phyloP scores from a whole-genome alignment of 1,140 invertebrate species.

The Stenopsyche tienmushanensis region DNA sequence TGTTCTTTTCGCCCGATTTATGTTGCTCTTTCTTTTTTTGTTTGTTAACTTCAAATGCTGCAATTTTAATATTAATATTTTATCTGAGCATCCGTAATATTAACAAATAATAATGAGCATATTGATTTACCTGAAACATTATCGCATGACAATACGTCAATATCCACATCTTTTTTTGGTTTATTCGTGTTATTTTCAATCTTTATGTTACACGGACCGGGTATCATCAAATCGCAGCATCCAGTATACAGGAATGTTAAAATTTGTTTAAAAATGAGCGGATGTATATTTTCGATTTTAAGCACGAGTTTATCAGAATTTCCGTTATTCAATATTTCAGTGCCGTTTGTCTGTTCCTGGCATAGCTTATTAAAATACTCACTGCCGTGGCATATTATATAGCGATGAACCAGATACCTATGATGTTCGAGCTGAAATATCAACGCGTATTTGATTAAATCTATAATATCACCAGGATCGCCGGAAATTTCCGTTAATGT shows the following conservation, averaged over 20 bases:
- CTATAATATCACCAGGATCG: too few relatives aligned
- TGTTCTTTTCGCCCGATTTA: conserved; percentile 20
- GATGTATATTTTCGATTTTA: conserved; percentile 55
- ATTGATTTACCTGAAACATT: conserved; percentile 36
- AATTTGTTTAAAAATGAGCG: conserved; percentile 65
- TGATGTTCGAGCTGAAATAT: conserved; percentile 53
- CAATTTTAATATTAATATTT: conserved; percentile 1
- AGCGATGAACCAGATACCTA: conserved; percentile 65
- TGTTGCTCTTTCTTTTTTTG: conserved; percentile 43
- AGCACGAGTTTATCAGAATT: conserved; percentile 45
- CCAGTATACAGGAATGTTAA: conserved; percentile 68
- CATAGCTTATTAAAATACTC: conserved; percentile 51
- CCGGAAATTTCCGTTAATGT: too few relatives aligned
- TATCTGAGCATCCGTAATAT: not conserved
- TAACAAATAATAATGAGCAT: too few relatives aligned
- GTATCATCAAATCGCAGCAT: conserved; percentile 60
- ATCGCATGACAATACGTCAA: not conserved
- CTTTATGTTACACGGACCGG: conserved; percentile 53
- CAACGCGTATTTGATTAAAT: not conserved
- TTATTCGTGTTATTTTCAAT: conserved; percentile 46
- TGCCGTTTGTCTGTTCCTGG: conserved; percentile 40
- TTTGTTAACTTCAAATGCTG: conserved; percentile 58
- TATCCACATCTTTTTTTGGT: conserved; percentile 20
- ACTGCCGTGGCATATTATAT: conserved; percentile 67
- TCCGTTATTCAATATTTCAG: not conserved